These are phyloP conservation scores for Paramisgurnus dabryanus DNA, from an alignment of 2,113 vertebrate genomes.

Conservation along the genomic window DNA sequence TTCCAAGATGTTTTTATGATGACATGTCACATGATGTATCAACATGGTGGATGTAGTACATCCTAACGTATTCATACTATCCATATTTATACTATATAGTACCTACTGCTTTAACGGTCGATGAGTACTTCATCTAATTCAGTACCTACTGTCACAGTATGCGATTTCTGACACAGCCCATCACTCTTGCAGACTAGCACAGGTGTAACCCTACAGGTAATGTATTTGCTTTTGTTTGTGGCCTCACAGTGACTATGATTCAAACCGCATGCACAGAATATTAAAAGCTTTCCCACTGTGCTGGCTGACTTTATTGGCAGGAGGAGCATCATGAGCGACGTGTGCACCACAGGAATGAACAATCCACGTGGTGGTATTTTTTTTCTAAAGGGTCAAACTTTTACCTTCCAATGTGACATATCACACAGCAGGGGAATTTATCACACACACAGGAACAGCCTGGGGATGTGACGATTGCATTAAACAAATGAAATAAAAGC, in stretches of 20 bases:
- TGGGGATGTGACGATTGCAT: constrained; percentile 59
- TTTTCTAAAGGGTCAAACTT: constrained; percentile 56
- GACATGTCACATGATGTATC: no score
- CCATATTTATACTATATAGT: no score
- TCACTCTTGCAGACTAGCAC: not conserved
- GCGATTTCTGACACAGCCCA: not conserved
- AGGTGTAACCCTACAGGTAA: not conserved
- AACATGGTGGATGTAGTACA: no score
- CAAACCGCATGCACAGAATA: constrained; percentile 5
- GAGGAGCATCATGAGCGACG: constrained; percentile 10
- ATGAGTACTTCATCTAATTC: no score
- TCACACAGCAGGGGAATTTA: constrained; percentile 68
- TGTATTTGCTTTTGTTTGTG: constrained; percentile 21
- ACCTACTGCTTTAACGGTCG: no score
- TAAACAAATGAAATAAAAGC: constrained; percentile 58
- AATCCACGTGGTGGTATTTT: constrained; percentile 57
- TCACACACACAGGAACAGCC: constrained; percentile 62
- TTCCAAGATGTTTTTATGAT: no score
- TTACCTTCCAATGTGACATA: not conserved
- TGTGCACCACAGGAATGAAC: constrained; percentile 48
- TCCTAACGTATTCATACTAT: no score
- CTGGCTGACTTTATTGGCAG: not conserved
- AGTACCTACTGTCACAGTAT: no score
- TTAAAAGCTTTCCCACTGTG: not conserved
- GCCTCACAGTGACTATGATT: constrained; percentile 1